Base-by-base conservation (phyloP, 2,888 invertebrate species). In the Tanypteryx hageni region DNA sequence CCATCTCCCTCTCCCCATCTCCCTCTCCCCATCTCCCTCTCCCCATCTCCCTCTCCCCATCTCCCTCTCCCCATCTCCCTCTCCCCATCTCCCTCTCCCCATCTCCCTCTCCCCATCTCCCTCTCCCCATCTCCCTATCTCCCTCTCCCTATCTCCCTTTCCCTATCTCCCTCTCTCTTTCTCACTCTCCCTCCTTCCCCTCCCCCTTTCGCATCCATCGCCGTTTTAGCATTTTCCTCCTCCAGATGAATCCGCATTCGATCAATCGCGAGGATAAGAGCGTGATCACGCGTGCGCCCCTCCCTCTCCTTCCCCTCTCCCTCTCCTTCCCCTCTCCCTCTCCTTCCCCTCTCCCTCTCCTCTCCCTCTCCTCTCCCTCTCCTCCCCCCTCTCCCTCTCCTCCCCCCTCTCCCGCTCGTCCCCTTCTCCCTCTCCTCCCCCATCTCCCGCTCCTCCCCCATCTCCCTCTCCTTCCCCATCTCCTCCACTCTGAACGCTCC, bases 151-250 rank as follows among this genome's bases (percentile, higher is more conserved):
- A n/a, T n/a, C n/a, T n/a, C n/a, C n/a, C 64, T 14, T 18, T 68
- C 18, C 61, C 2, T 7, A 4, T 61, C 18, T 5, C 18, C 61
- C 61, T 18, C 61, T 61, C 61, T n/a, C n/a, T n/a, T 7, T 13
- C 13, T 2, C 2, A 61, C 13, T 7, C 2, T 7, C 7, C 5
- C 13, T 61, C 18, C 18, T 7, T n/a, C n/a, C n/a, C n/a, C 68
- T 22, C 76, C n/a, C 27, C 76, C 27, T 76, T 27, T n/a, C 76
- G 76, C 76, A 76, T 76, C 76, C 22, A 22, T 76, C 76, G 76
- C 44, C 44, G 44, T 44, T 44, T 44, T 44, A 11, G 76, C 27
- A 22, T 76, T 27, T 22, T 76, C 22, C 76, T 76, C 13, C 76
- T n/a, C n/a, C 76, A 76, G 76, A 76, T 76, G 76, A 13, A 13